Conservation (phyloP, 1,140 invertebrate genomes). For the Drusus annulatus region DNA sequence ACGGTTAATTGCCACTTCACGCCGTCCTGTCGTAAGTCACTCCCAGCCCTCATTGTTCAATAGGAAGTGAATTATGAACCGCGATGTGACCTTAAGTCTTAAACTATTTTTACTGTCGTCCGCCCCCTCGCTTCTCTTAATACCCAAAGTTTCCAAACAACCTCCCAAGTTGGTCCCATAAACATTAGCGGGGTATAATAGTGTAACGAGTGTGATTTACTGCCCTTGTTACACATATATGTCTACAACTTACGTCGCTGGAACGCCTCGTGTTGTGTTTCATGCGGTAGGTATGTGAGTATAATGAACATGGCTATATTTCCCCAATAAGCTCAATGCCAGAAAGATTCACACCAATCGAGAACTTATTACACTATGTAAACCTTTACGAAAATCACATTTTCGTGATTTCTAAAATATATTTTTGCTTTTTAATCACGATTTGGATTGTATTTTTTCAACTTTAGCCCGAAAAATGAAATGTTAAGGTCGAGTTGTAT, state of each 20-base stretch:
- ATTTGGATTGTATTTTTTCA: too few species aligned
- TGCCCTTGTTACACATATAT: not conserved
- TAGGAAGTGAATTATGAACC: constrained; percentile 25
- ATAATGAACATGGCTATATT: too few species aligned
- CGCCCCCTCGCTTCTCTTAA: not conserved
- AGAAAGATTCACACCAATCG: too few species aligned
- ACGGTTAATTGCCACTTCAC: too few species aligned
- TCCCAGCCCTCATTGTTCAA: not conserved
- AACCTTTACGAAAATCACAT: too few species aligned
- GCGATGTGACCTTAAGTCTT: not conserved
- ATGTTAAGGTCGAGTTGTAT: not conserved
- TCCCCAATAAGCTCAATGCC: too few species aligned
- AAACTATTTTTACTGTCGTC: constrained; percentile 16
- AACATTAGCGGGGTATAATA: constrained; percentile 10
- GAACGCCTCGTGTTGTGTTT: too few species aligned
- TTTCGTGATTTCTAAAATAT: too few species aligned
- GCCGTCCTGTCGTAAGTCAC: too few species aligned
- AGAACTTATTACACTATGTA: too few species aligned
- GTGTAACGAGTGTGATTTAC: constrained; percentile 31
- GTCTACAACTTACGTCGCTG: not conserved
- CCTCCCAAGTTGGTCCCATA: constrained; percentile 22
- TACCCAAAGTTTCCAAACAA: constrained; percentile 20
- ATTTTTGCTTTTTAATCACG: too few species aligned
- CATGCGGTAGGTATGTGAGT: too few species aligned
- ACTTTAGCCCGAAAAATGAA: not conserved